These are phyloP conservation scores for Scyliorhinus canicula DNA, from an alignment of 2,797 vertebrate genomes.

Conservation along the genomic window DNA sequence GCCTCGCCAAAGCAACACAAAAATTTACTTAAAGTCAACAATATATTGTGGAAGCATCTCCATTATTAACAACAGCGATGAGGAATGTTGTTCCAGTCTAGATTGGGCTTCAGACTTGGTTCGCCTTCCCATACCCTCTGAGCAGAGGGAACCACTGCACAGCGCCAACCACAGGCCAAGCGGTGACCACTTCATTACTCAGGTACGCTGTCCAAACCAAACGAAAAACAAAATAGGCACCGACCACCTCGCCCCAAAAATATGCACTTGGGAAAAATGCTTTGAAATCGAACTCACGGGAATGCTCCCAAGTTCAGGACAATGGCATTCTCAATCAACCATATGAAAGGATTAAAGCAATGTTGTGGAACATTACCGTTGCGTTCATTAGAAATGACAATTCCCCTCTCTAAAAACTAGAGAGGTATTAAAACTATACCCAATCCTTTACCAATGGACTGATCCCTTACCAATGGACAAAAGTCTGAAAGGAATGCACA, in stretches of 20 bases:
- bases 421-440: background rate
- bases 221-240: background rate
- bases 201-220: background rate
- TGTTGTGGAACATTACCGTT: background rate
- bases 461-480: no score
- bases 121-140: background rate
- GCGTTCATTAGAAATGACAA: background rate
- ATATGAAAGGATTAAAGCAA: background rate
- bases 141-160: background rate
- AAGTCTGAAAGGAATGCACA: background rate
- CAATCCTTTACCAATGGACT: background rate
- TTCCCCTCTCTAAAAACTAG: background rate
- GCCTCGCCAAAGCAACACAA: background rate
- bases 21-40: background rate
- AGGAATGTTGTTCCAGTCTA: background rate
- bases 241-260: background rate
- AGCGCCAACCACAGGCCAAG: conserved; percentile 19
- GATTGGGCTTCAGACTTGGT: background rate
- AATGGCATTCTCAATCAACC: background rate
- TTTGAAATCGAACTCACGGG: background rate
- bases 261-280: background rate
- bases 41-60: background rate
- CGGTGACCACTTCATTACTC: background rate
- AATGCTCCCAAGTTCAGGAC: background rate
- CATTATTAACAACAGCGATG: no score